phyloP scores from a whole-genome alignment of 2,888 invertebrate genomes.

The Sipha maydis region DNA sequence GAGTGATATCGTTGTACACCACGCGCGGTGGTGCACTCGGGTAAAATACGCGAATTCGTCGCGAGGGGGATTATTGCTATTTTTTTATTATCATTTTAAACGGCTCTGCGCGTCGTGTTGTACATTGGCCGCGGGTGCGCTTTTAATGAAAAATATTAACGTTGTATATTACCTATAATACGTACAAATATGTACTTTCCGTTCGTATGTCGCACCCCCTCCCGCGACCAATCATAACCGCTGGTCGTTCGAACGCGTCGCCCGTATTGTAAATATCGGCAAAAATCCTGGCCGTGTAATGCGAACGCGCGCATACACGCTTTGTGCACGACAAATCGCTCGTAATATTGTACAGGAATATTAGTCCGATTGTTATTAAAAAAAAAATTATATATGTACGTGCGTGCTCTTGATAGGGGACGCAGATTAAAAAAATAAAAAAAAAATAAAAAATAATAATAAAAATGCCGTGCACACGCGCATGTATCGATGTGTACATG shows the following conservation, averaged over 20 bases:
- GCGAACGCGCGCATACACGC: not conserved
- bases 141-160: constrained; percentile 28
- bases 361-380: constrained; percentile 13
- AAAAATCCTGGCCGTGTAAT: not conserved
- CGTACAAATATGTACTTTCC: not conserved
- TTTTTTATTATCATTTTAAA: constrained; percentile 27
- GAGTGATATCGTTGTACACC: not conserved
- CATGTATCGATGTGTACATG: not conserved
- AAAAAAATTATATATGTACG: too few species aligned
- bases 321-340: not conserved
- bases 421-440: not conserved
- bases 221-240: not conserved
- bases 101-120: not conserved
- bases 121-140: not conserved
- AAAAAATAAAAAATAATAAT: too few species aligned
- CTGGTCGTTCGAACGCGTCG: not conserved
- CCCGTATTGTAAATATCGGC: not conserved
- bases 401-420: not conserved
- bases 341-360: not conserved
- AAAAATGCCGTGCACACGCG: too few species aligned
- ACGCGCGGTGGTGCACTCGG: not conserved
- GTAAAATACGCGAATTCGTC: not conserved
- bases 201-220: not conserved
- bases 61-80: constrained; percentile 2
- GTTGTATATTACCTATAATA: not conserved